Evolutionary conservation across 2,797 vertebrate genomes (phyloP).

Genomic region (Acropternis orthonyx): DNA sequence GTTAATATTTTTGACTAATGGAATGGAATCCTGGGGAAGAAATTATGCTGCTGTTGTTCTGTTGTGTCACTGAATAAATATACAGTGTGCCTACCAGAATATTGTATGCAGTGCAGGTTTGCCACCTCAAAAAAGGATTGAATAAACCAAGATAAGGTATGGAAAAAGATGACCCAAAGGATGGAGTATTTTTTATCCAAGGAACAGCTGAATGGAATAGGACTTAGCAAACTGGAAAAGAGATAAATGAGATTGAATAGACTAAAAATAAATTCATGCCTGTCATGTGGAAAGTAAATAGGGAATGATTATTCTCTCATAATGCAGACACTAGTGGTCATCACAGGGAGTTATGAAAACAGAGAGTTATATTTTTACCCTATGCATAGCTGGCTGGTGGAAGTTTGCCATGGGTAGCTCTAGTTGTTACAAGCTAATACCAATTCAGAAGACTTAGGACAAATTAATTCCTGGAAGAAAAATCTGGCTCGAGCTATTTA

Average conservation of each 20-base stretch:
- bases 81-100: neutral
- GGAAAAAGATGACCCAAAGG: neutral
- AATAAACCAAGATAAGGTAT: neutral
- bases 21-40: neutral
- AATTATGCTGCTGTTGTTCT: neutral
- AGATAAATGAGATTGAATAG: conserved; percentile 21
- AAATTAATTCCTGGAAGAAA: conserved; percentile 27
- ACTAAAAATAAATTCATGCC: conserved; percentile 49
- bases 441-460: neutral
- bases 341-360: conserved; percentile 28
- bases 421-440: neutral
- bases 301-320: conserved; percentile 32
- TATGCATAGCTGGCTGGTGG: neutral
- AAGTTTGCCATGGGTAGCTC: conserved; percentile 20
- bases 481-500: neutral
- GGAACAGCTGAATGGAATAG: conserved; percentile 15
- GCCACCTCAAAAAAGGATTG: neutral
- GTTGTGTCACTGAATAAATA: neutral
- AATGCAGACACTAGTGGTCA: neutral
- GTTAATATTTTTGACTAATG: conserved; percentile 27
- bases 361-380: conserved; percentile 54
- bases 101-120: neutral
- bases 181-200: neutral
- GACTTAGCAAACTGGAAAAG: neutral
- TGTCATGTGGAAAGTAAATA: conserved; percentile 40